Evolutionary conservation across 2,888 invertebrate genomes (phyloP), one percentile per base, ranked within the genome.

Genomic region (Meandrusa payeni): DNA sequence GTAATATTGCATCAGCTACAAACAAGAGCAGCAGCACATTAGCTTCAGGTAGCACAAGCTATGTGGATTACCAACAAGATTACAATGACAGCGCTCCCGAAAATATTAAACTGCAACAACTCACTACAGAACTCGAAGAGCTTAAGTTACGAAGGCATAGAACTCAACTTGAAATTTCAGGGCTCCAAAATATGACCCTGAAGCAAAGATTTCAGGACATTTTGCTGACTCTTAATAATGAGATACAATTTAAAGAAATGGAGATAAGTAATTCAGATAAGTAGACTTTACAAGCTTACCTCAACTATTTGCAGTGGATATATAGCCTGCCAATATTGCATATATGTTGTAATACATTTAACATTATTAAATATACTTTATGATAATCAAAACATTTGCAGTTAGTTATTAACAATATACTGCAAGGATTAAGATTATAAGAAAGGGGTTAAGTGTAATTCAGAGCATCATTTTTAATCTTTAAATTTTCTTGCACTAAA

Each of bases 121-220:
- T 95, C 5, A 90, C 91, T 24, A 80, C 89, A 3, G 93, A 95
- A 67, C 76, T 95, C 24, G 89, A 90, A 5, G 93, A 94, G 47
- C 74, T 95, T 11, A 91, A 91, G 55, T 88, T 90, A n/a, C 89
- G 93, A 46, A 83, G 93, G 46, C 89, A 91, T 34, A 92, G 93
- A 55, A 94, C 95, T 57, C 94, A 95, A 60, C 88, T 90, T 37
- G 94, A 95, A 69, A 91, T 95, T 46, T 91, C 92, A 12, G 92
- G 91, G 36, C 93, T 95, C 55, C 94, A 95, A 67, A 95, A 95
- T 72, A 88, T 92, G 51, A 93, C 94, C n/a, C 73, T 95, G 5
- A 87, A 93, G 36, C 93, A 94, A 72, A 85, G 95, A 29, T 93
- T 96, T 67, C 92, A 93, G 61, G 92, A 93, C 55, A 92, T 92